Base-by-base conservation (phyloP, 1,140 invertebrate species). In the Aphis gossypii region DNA sequence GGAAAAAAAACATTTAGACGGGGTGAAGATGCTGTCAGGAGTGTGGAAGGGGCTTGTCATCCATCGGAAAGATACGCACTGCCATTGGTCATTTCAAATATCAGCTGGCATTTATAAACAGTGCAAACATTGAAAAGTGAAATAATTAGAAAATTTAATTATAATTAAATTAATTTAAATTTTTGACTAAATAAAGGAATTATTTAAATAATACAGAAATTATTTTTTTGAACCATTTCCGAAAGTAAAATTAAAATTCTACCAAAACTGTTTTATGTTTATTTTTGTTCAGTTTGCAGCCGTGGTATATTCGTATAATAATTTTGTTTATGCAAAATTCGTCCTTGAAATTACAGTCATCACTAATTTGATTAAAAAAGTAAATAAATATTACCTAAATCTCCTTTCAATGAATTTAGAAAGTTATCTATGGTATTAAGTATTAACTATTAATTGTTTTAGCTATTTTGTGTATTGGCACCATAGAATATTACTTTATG, bases 11-110 rank as follows among this genome's bases (percentile, higher is more conserved):
- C 48, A 86, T 56, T 76, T 41, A 20, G 92, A 86, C 38, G 23
- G 82, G 82, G 92, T 93, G 82, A 93, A 93, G 92, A 93, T 93
- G 92, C 92, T 93, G 92, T 93, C 92, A 56, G 82, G 82, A 35
- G 48, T 30, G 48, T 93, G 35, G 92, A 93, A 51, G 92, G 92
- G 92, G 92, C 92, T 93, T 93, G 92, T 93, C 92, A 93, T 93
- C 92, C 92, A 93, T 93, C 92, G 48, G 92, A 23, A 82, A 93
- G 92, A 38, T 84, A 84, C 21, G 92, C n/a, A 56, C 38, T 38
- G 48, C 48, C 82, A 93, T 93, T 93, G 92, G 92, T 86, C 14
- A n/a, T 25, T 56, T 86, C 1, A 0, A 41, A 41, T 54, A 93
- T 86, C 92, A 93, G 92, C 92, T 93, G 92, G 35, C 48, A 11